Evolutionary conservation across 1,140 invertebrate genomes (phyloP).

Genomic region (Vollenhovia emeryi): DNA sequence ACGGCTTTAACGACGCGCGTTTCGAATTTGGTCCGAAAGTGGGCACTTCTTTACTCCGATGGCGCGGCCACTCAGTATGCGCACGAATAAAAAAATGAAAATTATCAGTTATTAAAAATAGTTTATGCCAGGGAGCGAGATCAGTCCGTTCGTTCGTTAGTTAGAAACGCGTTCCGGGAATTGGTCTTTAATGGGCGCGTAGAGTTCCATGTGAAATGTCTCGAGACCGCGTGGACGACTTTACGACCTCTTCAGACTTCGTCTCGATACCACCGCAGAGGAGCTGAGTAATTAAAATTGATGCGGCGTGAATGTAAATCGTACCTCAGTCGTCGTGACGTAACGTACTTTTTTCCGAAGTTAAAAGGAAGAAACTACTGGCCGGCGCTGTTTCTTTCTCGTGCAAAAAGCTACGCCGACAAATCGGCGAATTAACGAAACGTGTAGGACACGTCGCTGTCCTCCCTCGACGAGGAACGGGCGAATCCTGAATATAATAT

Average conservation of each 20-base stretch:
- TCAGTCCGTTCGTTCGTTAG: constrained; percentile 69
- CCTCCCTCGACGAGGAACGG: background rate
- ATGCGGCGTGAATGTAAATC: constrained; percentile 58
- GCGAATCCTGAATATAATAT: background rate
- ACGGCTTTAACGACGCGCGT: constrained; percentile 31
- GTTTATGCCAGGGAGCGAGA: constrained; percentile 69
- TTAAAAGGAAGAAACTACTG: background rate
- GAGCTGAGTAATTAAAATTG: constrained; percentile 73
- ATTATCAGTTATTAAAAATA: constrained; percentile 74
- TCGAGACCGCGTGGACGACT: constrained; percentile 60
- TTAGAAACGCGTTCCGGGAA: constrained; percentile 67
- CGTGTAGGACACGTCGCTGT: background rate
- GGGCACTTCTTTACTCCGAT: constrained; percentile 30
- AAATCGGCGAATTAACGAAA: background rate
- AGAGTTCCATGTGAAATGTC: constrained; percentile 67
- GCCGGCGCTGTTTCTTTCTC: background rate
- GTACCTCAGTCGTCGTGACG: constrained; percentile 7
- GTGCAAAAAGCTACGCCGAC: background rate
- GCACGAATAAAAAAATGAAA: constrained; percentile 1
- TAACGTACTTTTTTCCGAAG: constrained; percentile 23
- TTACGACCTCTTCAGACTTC: constrained; percentile 68
- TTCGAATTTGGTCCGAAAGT: constrained; percentile 11
- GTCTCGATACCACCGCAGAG: constrained; percentile 59
- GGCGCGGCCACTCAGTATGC: constrained; percentile 41
- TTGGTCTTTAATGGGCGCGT: constrained; percentile 70